Percentiles rank a stretch among this genome's conserved stretches.
These are phyloP conservation scores for Hestina assimilis DNA, from an alignment of 1,140 invertebrate species.

Conservation along the genomic window DNA sequence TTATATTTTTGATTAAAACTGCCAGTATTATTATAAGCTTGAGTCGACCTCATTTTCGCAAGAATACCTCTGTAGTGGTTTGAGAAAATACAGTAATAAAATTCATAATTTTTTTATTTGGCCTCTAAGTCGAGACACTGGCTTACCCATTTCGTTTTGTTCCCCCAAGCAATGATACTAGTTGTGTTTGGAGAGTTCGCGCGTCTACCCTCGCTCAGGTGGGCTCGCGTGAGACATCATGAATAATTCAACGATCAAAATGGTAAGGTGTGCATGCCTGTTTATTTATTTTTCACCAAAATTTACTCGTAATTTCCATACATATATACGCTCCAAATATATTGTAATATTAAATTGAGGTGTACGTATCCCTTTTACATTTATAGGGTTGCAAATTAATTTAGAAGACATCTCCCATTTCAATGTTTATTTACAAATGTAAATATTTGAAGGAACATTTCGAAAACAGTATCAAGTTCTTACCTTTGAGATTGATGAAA, in stretches of 20 bases:
- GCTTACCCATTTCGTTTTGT: slow-evolving; percentile 57
- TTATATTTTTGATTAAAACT: no score
- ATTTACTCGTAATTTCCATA: slow-evolving; percentile 64
- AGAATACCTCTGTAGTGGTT: slow-evolving; percentile 22
- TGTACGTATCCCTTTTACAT: slow-evolving; percentile 5
- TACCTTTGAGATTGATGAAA: background rate
- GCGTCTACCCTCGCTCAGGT: slow-evolving; percentile 47
- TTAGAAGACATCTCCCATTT: background rate
- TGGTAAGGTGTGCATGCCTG: slow-evolving; percentile 66
- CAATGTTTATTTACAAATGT: background rate
- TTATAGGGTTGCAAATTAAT: slow-evolving; percentile 16
- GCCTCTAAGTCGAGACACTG: slow-evolving; percentile 40
- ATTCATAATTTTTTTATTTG: slow-evolving; percentile 52
- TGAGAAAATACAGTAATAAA: slow-evolving; percentile 36
- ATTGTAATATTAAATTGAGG: slow-evolving; percentile 14
- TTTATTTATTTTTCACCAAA: slow-evolving; percentile 71
- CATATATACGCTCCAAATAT: slow-evolving; percentile 32
- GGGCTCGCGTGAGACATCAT: slow-evolving; percentile 63
- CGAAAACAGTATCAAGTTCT: background rate
- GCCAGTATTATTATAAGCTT: background rate
- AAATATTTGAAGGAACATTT: background rate
- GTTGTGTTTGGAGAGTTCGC: slow-evolving; percentile 55
- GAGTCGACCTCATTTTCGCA: slow-evolving; percentile 19
- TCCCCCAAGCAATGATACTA: slow-evolving; percentile 53
- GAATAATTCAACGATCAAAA: slow-evolving; percentile 76